A percentile compares a stretch with the other conserved stretches of the same genome.
These are phyloP conservation scores for Kuschelorhynchus macadamiae DNA, from an alignment of 2,888 invertebrate genomes.

Conservation along the genomic window DNA sequence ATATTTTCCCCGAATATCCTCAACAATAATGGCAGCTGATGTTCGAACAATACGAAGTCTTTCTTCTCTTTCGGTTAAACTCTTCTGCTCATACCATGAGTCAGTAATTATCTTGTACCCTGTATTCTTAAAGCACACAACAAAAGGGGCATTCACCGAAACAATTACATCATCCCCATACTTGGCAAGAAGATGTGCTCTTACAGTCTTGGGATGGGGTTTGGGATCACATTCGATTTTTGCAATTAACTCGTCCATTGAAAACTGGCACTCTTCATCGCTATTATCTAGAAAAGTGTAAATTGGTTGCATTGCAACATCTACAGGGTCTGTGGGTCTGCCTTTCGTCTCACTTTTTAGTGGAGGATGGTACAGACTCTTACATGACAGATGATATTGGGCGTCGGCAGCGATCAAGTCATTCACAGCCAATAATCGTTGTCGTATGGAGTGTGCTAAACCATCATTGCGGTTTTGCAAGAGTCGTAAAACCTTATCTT, in stretches of 20 bases:
- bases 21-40: background rate
- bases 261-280: conserved; percentile 2
- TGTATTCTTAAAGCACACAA: too few species aligned
- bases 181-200: too few species aligned
- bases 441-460: too few species aligned
- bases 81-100: background rate
- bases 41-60: background rate
- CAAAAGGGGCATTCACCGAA: too few species aligned
- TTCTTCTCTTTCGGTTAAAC: background rate
- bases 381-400: conserved; percentile 11
- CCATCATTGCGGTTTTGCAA: too few species aligned
- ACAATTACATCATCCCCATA: conserved; percentile 2
- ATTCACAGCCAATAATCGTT: conserved; percentile 9
- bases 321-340: background rate
- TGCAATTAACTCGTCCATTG: background rate
- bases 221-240: background rate
- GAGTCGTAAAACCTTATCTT: too few species aligned
- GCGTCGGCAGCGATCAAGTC: conserved; percentile 10
- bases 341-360: too few species aligned
- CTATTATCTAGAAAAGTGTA: background rate
- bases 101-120: too few species aligned
- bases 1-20: too few species aligned
- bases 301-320: background rate
- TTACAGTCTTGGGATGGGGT: too few species aligned
- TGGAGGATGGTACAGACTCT: background rate